These are phyloP conservation scores for Drosophila histrio DNA, from an alignment of 2,888 invertebrate genomes.

Conservation along the genomic window DNA sequence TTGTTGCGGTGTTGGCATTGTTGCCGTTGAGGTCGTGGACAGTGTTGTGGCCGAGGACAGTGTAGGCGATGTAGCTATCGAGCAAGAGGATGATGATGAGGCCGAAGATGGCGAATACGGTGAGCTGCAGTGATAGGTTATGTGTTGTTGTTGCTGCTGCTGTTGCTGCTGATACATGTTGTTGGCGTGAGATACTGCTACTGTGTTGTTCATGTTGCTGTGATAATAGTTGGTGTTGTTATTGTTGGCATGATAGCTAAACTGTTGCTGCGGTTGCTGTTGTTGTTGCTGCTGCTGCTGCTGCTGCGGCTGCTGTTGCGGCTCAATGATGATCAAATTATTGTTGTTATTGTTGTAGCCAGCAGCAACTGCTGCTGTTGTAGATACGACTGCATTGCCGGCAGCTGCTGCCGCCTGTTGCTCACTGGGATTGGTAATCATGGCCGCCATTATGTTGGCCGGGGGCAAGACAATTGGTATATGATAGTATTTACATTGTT, in stretches of 20 bases:
- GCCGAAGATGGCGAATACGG: conserved; percentile 81
- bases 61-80: conserved; percentile 80
- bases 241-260: conserved; percentile 56
- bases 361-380: conserved; percentile 81
- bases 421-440: conserved; percentile 83
- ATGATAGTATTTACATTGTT: conserved; percentile 98
- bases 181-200: conserved; percentile 65
- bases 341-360: conserved; percentile 56
- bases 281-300: conserved; percentile 71
- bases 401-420: conserved; percentile 56
- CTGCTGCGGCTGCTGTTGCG: conserved; percentile 73
- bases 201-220: conserved; percentile 25
- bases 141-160: conserved; percentile 57
- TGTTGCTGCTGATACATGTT: conserved; percentile 63
- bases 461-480: conserved; percentile 96
- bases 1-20: conserved; percentile 79
- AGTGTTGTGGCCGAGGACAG: conserved; percentile 77
- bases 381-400: conserved; percentile 37
- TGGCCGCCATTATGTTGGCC: conserved; percentile 90
- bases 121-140: conserved; percentile 75
- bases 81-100: conserved; percentile 82
- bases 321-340: conserved; percentile 80
- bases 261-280: conserved; percentile 60
- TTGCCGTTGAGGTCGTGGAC: conserved; percentile 82
- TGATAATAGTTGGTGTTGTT: conserved; percentile 44